Evolutionary conservation across 2,888 invertebrate species (phyloP), one percentile per base, ranked within the genome.

Genomic region (Achlya flavicornis): DNA sequence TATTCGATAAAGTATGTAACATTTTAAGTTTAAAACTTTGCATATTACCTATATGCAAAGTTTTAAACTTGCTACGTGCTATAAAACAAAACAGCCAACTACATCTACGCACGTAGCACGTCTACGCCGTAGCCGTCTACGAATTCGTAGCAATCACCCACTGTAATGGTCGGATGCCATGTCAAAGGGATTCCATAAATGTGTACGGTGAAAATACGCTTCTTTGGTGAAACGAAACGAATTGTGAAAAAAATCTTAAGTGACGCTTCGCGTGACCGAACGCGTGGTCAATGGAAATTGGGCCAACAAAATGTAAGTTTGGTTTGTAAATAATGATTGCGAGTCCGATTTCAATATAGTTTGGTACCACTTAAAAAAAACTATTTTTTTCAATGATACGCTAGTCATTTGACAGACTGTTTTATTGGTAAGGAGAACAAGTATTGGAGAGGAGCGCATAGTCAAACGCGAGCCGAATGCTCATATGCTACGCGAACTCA

Each of bases 111-210:
- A 78, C 80, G 81, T 84, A 83, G 78, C 75, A 66, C 64, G 69
- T 73, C 75, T 76, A 75, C 75, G 71, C 32, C 68, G 72, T 79
- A 78, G 78, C 78, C 70, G 69, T 73, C 82, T 83, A 84, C 83
- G 80, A 76, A 77, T 77, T 72, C 81, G 85, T 84, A 87, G 89
- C 87, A 90, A 90, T 91, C 90, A 88, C 80, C 80, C 79, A 79
- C 84, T 87, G 84, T 93, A 93, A 93, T 92, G 92, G 84, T 81
- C 70, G 84, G 84, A 92, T 93, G 89, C 87, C 92, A 93, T 92
- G 92, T 92, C 88, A 87, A 90, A 88, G 85, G 81, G 88, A 89
- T 90, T 87, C 85, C 85, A 86, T 87, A 88, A 89, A 90, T 84
- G 74, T 78, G 76, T 76, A 73, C 73, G 77, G 76, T 79, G 66